Conservation (phyloP, 2,888 invertebrate species). For the Stegophylla sp. region DNA sequence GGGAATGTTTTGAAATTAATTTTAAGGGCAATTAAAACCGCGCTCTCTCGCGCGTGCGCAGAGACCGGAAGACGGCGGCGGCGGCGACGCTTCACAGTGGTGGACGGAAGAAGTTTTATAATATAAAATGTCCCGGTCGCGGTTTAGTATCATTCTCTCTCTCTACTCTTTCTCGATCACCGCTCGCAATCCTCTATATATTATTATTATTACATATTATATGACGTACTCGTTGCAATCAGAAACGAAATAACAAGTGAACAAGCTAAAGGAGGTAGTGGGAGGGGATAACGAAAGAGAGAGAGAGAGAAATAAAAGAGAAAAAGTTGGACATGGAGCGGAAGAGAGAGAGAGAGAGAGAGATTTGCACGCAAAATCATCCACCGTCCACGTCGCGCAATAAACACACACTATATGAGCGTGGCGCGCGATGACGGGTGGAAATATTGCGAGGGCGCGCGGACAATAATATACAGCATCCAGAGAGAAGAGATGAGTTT, state of each 20-base stretch:
- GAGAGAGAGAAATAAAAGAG: no score
- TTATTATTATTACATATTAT: no score
- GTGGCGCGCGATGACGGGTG: background rate
- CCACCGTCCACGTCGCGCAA: no score
- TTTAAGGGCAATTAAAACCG: constrained; percentile 50
- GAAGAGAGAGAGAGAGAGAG: no score
- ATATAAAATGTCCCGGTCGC: constrained; percentile 27
- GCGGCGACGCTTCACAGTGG: no score
- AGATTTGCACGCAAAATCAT: no score
- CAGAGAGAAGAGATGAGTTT: background rate
- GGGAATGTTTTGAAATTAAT: constrained; percentile 56
- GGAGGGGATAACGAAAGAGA: no score
- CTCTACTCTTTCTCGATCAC: background rate
- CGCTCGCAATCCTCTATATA: no score
- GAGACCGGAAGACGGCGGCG: background rate
- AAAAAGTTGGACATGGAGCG: no score
- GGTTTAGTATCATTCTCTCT: background rate
- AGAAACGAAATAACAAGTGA: background rate
- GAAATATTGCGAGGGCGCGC: no score
- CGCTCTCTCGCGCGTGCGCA: no score
- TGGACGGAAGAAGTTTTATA: constrained; percentile 37
- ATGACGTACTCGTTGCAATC: background rate
- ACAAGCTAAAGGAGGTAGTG: no score
- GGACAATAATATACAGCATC: background rate
- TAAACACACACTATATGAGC: background rate